Percentiles rank a stretch among this genome's conserved stretches.
Evolutionary conservation across 2,888 invertebrate genomes (phyloP).

Genomic region (Tillus elongatus): DNA sequence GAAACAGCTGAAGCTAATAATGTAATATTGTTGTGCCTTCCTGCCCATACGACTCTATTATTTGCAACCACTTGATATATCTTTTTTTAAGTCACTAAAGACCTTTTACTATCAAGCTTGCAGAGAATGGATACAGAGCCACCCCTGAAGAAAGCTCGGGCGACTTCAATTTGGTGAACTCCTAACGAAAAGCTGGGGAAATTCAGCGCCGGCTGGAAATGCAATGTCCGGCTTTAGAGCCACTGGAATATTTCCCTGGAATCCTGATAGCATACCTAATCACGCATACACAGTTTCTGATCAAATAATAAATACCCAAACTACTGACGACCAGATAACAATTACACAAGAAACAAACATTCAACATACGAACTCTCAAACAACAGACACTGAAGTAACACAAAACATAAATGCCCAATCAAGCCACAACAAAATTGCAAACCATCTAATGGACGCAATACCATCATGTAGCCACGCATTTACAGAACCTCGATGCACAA

Average conservation of each 20-base stretch:
- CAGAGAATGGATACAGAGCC: conserved; percentile 12
- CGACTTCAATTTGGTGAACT: conserved; percentile 14
- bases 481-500: conserved; percentile 5
- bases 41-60: too few relatives aligned
- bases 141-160: conserved; percentile 13
- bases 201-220: conserved; percentile 16
- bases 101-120: conserved; percentile 13
- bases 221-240: conserved; percentile 16
- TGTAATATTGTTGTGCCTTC: too few relatives aligned
- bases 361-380: conserved; percentile 4
- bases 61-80: neutral
- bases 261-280: conserved; percentile 15
- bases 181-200: conserved; percentile 15
- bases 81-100: conserved; percentile 3
- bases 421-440: neutral
- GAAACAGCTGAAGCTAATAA: too few relatives aligned
- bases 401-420: neutral
- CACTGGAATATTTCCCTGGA: conserved; percentile 13
- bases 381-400: neutral
- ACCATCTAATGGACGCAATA: conserved; percentile 6
- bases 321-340: conserved; percentile 12
- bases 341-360: conserved; percentile 4
- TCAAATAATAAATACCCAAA: conserved; percentile 12
- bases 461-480: conserved; percentile 13
- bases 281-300: conserved; percentile 16